Base-by-base conservation (phyloP, 2,113 vertebrate genomes). In the Ellobius talpinus region DNA sequence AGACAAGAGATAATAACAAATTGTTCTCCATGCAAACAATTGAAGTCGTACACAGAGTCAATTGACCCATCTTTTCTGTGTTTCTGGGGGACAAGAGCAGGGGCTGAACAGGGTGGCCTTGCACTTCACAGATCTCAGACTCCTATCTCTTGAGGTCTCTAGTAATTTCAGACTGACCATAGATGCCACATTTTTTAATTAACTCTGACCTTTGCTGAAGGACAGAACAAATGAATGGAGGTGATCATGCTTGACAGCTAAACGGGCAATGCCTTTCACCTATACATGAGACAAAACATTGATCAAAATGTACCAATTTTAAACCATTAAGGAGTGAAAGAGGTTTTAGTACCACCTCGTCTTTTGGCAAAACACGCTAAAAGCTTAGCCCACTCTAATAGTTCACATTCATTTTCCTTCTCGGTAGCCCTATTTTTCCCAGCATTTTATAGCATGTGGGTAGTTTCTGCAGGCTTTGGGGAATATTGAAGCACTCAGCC, bases 1-100 rank as follows among this genome's bases (percentile, higher is more conserved):
- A 95, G 77, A 96, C 73, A 74, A 86, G 55, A 93, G 94, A 96
- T 95, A 96, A 97, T 92, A 95, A 94, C 84, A 95, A 96, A 97
- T 84, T 94, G 47, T 96, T 97, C 94, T 87, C n/a, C 29, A 76
- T 24, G 76, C 96, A 96, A 96, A 79, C 77, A 97, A 73, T 16
- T 5, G n/a, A 93, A 87, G 65, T 50, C 76, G 33, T 63, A 39
- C 31, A 89, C 73, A 79, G 74, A 55, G 74, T 79, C 89, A 87
- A 85, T 68, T 65, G 91, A 97, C 47, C 96, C 95, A 97, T 91
- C 36, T 91, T 78, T 82, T 61, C 87, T 87, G 94, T 94, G 86
- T 90, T 97, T 58, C 68, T 91, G 45, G 55, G 87, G 93, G 96
- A 96, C 21, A 96, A 92, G 39, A 52, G 16, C 33, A 70, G 47